Conservation (phyloP, 2,797 vertebrate genomes). For the Octomys mimax region DNA sequence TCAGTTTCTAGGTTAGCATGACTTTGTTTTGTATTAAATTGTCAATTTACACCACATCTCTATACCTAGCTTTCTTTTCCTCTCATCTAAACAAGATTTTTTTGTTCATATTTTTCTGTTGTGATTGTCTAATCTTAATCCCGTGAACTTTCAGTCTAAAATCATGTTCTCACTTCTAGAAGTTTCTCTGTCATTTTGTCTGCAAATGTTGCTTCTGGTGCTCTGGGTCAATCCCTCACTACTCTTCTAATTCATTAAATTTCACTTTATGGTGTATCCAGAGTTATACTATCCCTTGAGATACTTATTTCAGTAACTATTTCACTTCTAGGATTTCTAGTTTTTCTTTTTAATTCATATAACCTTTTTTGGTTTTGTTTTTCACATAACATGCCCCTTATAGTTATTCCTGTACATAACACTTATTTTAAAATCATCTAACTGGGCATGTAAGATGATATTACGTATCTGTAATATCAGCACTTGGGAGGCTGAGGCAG, state of each 20-base stretch:
- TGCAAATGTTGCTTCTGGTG: constrained; percentile 6
- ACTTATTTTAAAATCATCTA: constrained; percentile 25
- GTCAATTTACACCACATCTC: not conserved
- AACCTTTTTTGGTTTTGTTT: not conserved
- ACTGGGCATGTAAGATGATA: not conserved
- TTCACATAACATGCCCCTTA: not conserved
- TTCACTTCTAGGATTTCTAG: not conserved
- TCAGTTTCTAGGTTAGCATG: constrained; percentile 7
- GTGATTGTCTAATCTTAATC: constrained; percentile 33
- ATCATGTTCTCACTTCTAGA: constrained; percentile 10
- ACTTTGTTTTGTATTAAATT: constrained; percentile 43
- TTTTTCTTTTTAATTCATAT: constrained; percentile 5
- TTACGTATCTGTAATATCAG: not conserved
- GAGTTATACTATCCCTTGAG: not conserved
- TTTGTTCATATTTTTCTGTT: not conserved
- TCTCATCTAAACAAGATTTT: not conserved
- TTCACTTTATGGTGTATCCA: not conserved
- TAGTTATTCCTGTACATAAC: not conserved
- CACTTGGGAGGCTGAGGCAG: not conserved
- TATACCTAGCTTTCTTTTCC: not conserved
- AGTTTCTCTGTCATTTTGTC: not conserved
- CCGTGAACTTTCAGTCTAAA: not conserved
- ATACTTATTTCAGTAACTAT: not conserved
- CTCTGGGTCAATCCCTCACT: not conserved
- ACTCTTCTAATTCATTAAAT: not conserved